Evolutionary conservation across 1,140 invertebrate species (phyloP).

Genomic region (Globodera ellingtonae): DNA sequence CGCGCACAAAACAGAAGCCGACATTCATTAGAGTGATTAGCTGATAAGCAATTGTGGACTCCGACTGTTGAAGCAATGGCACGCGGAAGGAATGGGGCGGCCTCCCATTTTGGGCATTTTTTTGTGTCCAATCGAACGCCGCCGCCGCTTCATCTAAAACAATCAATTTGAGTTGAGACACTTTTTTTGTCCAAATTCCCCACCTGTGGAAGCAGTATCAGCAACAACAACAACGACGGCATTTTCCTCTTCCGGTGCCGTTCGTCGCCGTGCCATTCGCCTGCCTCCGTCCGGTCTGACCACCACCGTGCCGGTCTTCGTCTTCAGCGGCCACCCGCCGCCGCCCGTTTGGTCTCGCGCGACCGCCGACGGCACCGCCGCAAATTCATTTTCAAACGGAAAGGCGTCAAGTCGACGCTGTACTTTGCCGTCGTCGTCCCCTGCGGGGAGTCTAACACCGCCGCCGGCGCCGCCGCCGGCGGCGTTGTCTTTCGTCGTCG

Average conservation of each 20-base stretch:
- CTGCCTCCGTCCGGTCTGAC: not conserved
- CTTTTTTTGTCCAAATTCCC: not conserved
- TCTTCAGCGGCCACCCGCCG: not conserved
- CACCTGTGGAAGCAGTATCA: not conserved
- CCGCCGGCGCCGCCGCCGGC: no score
- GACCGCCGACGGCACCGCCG: not conserved
- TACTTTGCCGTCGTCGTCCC: constrained; percentile 3
- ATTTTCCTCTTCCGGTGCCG: not conserved
- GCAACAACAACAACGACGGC: not conserved
- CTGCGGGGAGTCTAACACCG: not conserved
- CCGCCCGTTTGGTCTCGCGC: not conserved
- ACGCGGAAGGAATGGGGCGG: no score
- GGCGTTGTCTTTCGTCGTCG: no score
- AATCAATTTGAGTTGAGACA: not conserved
- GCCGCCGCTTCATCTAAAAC: not conserved
- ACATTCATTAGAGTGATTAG: not conserved
- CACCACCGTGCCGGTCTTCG: constrained; percentile 9
- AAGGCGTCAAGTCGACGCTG: not conserved
- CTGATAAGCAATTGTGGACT: not conserved
- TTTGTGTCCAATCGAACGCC: not conserved
- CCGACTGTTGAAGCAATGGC: not conserved
- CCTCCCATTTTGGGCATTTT: not conserved
- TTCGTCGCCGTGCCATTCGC: constrained; percentile 17
- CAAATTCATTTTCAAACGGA: constrained; percentile 1
- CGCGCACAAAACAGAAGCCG: not conserved